phyloP scores from a whole-genome alignment of 2,113 vertebrate genomes.

The Pterophyllum scalare region DNA sequence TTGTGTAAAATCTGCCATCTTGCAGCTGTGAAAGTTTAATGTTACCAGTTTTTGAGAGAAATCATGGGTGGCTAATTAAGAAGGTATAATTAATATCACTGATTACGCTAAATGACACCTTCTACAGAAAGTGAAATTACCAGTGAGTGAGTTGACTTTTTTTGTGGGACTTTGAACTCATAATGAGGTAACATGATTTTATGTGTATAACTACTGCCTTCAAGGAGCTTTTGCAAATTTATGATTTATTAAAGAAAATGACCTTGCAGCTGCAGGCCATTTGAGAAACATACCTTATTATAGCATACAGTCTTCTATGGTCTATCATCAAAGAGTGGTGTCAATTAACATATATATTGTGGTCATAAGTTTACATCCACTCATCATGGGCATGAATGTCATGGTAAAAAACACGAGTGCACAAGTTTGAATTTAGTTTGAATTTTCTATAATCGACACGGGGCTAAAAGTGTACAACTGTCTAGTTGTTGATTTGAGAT shows the following conservation, averaged over 20 bases:
- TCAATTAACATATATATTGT: too few relatives aligned
- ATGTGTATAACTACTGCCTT: neutral
- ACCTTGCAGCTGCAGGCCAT: neutral
- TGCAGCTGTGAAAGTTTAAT: slow-evolving; percentile 12
- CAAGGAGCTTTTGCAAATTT: neutral
- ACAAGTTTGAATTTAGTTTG: too few relatives aligned
- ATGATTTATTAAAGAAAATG: neutral
- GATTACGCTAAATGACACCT: slow-evolving; percentile 31
- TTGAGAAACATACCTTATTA: neutral
- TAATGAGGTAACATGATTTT: slow-evolving; percentile 17
- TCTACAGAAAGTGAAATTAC: neutral
- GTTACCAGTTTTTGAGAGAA: slow-evolving; percentile 1
- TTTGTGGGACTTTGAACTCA: neutral
- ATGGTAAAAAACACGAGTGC: too few relatives aligned
- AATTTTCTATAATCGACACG: too few relatives aligned
- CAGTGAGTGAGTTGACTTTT: neutral
- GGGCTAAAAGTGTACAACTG: too few relatives aligned
- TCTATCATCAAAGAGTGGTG: neutral
- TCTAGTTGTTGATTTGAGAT: too few relatives aligned
- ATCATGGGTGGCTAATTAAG: slow-evolving; percentile 28
- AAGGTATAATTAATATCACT: slow-evolving; percentile 35
- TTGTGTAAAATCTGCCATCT: neutral
- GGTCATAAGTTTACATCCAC: too few relatives aligned
- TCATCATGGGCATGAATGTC: too few relatives aligned
- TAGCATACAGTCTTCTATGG: neutral